Base-by-base conservation (phyloP, 2,797 vertebrate species). In the Schizopygopsis pylzovi region DNA sequence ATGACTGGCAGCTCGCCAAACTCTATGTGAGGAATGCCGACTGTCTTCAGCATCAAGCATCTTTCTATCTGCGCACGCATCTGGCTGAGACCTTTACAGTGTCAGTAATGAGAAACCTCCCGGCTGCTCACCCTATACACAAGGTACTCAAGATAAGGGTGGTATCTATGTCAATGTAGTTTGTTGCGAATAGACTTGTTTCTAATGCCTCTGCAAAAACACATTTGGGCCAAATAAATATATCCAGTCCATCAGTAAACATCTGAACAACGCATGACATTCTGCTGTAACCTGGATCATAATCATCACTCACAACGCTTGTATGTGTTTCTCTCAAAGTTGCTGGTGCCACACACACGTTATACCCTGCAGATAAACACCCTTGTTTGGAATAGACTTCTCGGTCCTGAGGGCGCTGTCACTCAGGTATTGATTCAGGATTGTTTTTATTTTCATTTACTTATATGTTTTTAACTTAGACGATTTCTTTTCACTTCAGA, bases 91-190 rank as follows among this genome's bases (percentile, higher is more conserved):
- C 90, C 47, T 95, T 93, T 83, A 15, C 87, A 18, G 39, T 95
- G 56, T 91, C 87, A 52, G 37, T 82, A 7, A 37, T 81, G 22
- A 43, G 43, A 8, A 77, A 79, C 61, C 94, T 95, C 0, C 93
- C 94, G 6, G 86, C 86, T 87, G 92, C 92, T 61, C 94, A 95
- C 16, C 94, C 94, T 0, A 81, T 95, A 20, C 88, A 93, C 67
- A 95, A 95, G 92, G 95, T 95, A 76, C 56, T 54, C 37, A 15
- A 68, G 61, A 67, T 22, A n/a, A 6, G 3, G 20, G 8, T 56
- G 1, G 5, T 65, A 6, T 28, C 25, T 63, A 25, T 65, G 25
- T 65, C n/a, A 33, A 65, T 59, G 11, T 12, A 25, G 10, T 59
- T 59, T 59, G 56, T 59, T 16, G 47, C 0, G 20, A 2, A 7